A percentile compares a stretch with the other conserved stretches of the same genome.
phyloP scores from a whole-genome alignment of 2,113 vertebrate species.

The Proterorhinus semilunaris region DNA sequence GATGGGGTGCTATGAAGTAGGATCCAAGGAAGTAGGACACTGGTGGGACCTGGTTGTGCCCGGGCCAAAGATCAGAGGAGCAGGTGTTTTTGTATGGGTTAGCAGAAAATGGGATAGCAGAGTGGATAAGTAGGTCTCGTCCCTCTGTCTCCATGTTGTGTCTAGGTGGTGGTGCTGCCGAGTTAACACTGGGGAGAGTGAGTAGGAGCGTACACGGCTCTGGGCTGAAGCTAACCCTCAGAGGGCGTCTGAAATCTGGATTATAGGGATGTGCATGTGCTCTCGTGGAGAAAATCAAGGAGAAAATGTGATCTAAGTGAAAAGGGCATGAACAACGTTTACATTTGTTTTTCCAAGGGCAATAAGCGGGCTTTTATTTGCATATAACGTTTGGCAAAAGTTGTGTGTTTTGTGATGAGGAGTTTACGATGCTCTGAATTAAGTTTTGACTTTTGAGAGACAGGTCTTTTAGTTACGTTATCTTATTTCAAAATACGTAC shows the following conservation, averaged over 20 bases:
- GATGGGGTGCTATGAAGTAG: slow-evolving; percentile 26
- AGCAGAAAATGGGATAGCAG: slow-evolving; percentile 25
- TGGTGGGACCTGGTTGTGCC: slow-evolving; percentile 24
- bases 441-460: no score
- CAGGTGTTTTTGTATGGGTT: neutral
- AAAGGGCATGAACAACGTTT: neutral
- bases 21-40: slow-evolving; percentile 19
- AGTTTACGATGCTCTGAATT: no score
- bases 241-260: slow-evolving; percentile 23
- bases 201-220: slow-evolving; percentile 18
- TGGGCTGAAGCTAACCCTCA: slow-evolving; percentile 8
- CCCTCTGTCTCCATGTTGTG: slow-evolving; percentile 24
- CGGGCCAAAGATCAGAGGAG: slow-evolving; percentile 52
- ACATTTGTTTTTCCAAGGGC: neutral
- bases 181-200: slow-evolving; percentile 48
- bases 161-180: slow-evolving; percentile 28
- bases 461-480: no score
- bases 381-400: neutral
- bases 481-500: no score
- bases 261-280: slow-evolving; percentile 1
- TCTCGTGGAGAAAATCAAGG: slow-evolving; percentile 7
- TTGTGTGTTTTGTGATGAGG: no score
- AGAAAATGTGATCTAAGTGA: neutral
- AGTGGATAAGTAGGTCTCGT: slow-evolving; percentile 11
- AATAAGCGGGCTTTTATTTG: neutral